phyloP scores from a whole-genome alignment of 2,888 invertebrate genomes.

The Brachyopa scutellaris region DNA sequence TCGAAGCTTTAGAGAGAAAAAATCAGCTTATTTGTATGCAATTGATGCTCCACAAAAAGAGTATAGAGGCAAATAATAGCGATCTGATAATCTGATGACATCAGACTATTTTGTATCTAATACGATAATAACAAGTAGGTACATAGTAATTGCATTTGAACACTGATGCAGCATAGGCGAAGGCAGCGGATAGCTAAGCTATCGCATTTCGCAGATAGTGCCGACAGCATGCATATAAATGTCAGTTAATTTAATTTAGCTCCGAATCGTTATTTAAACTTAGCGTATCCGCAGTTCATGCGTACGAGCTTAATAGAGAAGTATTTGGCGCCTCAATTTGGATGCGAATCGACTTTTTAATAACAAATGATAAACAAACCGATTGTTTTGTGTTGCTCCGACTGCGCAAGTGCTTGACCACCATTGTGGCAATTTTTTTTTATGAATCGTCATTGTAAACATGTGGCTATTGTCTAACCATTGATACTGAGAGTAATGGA shows the following conservation, averaged over 20 bases:
- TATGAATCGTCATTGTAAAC: neutral
- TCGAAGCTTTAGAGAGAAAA: neutral
- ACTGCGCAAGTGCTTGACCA: slow-evolving; percentile 9
- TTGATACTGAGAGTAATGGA: neutral
- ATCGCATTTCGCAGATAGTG: neutral
- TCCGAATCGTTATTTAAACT: neutral
- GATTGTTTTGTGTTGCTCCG: slow-evolving; percentile 1
- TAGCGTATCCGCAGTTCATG: neutral
- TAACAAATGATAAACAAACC: slow-evolving; percentile 32
- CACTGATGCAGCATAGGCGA: neutral
- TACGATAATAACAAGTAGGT: neutral
- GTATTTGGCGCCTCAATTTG: slow-evolving; percentile 16
- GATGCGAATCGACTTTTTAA: slow-evolving; percentile 10
- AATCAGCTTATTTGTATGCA: slow-evolving; percentile 49
- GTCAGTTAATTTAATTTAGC: slow-evolving; percentile 5
- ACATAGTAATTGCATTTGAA: slow-evolving; percentile 2
- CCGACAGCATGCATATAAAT: slow-evolving; percentile 46
- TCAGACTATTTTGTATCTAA: slow-evolving; percentile 7
- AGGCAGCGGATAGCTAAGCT: neutral
- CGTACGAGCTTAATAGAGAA: neutral
- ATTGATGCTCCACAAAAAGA: neutral
- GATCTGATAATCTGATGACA: slow-evolving; percentile 39
- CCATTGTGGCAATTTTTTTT: neutral
- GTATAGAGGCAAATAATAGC: neutral
- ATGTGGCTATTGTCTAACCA: slow-evolving; percentile 13